These are phyloP conservation scores for Myotis findleyi DNA, from an alignment of 2,797 vertebrate species.

Conservation along the genomic window DNA sequence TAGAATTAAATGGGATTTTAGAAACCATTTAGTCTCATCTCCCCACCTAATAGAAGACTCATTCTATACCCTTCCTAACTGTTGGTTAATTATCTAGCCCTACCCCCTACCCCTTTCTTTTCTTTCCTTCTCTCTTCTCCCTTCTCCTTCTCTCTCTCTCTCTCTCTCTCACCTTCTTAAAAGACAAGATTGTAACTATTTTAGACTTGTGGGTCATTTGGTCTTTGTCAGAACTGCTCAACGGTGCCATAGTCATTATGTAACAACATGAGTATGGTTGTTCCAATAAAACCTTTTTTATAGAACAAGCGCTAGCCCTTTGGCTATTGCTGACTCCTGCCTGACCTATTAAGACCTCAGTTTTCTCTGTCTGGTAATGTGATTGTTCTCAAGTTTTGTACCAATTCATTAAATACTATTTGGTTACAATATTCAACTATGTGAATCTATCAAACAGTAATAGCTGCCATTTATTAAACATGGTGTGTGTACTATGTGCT, in stretches of 20 bases:
- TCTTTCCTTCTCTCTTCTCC: too few species aligned
- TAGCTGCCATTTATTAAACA: not conserved
- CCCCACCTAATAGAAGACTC: not conserved
- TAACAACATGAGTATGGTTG: not conserved
- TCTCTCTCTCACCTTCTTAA: not conserved
- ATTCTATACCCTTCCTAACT: not conserved
- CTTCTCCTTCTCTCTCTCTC: not conserved
- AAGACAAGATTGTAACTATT: not conserved
- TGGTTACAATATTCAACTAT: not conserved
- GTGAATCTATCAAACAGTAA: not conserved
- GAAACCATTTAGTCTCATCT: not conserved
- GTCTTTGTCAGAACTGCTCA: not conserved
- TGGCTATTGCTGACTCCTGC: not conserved
- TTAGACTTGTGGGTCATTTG: not conserved
- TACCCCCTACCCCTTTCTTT: fast-evolving
- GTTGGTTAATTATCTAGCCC: not conserved
- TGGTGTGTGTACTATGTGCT: not conserved
- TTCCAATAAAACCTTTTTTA: not conserved
- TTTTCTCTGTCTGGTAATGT: not conserved
- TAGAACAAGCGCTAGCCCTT: not conserved
- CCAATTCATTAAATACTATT: not conserved
- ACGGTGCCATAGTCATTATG: not conserved
- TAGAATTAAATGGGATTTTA: slow-evolving; percentile 17
- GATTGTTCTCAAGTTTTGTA: not conserved
- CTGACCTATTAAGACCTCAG: not conserved